Evolutionary conservation across 2,797 vertebrate species (phyloP).

Genomic region (Lacerta viridis): DNA sequence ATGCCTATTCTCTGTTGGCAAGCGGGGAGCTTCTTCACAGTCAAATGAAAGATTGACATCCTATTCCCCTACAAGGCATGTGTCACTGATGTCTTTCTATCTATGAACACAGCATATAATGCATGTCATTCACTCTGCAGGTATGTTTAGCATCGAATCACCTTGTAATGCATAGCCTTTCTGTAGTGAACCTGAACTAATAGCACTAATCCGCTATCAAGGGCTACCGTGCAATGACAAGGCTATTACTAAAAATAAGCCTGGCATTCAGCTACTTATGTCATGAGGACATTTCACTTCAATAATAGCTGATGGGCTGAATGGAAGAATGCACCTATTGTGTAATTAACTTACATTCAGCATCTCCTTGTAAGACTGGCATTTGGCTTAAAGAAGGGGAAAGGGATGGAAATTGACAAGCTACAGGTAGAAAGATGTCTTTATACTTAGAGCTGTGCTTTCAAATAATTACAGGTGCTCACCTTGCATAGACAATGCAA

Average conservation of each 20-base stretch:
- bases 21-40: not conserved
- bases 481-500: not conserved
- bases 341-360: not conserved
- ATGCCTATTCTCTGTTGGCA: no score
- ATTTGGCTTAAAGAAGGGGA: slow-evolving; percentile 1
- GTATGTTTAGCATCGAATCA: not conserved
- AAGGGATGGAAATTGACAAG: not conserved
- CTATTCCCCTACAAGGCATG: not conserved
- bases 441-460: not conserved
- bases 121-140: not conserved
- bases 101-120: not conserved
- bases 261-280: rapidly evolving
- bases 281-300: slow-evolving; percentile 24
- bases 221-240: rapidly evolving
- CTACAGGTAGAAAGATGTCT: slow-evolving; percentile 9
- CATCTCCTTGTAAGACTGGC: not conserved
- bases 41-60: not conserved
- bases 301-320: slow-evolving; percentile 16
- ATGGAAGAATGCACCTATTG: rapidly evolving
- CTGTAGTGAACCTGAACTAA: slow-evolving; percentile 13
- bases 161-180: rapidly evolving
- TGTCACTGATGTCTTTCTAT: not conserved
- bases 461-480: slow-evolving; percentile 31
- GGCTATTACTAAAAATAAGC: slow-evolving; percentile 24
- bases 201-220: slow-evolving; percentile 27